These are phyloP conservation scores for Ahaetulla prasina DNA, from an alignment of 2,113 vertebrate genomes.

Conservation along the genomic window DNA sequence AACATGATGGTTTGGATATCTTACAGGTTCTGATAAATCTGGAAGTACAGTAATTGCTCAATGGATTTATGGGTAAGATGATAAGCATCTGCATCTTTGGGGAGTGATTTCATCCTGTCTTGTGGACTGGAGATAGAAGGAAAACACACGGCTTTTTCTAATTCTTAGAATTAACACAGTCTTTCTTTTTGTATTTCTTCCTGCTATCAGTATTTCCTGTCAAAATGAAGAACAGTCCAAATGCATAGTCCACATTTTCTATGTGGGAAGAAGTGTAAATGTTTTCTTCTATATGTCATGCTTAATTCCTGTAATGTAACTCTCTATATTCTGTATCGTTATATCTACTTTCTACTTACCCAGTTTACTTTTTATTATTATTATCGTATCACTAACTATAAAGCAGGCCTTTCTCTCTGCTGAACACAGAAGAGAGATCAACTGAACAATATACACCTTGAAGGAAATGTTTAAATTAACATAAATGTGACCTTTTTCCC, in stretches of 20 bases:
- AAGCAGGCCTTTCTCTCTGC: neutral
- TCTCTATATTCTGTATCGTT: neutral
- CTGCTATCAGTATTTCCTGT: neutral
- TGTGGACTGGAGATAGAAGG: neutral
- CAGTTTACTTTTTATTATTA: neutral
- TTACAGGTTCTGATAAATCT: neutral
- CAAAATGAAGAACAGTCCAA: neutral
- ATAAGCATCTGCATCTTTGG: neutral
- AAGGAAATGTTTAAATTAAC: neutral
- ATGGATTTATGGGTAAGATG: neutral
- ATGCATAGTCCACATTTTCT: neutral
- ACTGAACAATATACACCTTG: neutral
- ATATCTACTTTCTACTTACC: neutral
- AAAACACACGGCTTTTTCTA: neutral
- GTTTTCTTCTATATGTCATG: neutral
- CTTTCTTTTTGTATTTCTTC: neutral
- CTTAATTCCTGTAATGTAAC: neutral
- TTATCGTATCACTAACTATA: neutral
- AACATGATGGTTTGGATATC: neutral
- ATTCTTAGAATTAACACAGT: neutral
- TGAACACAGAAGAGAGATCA: neutral
- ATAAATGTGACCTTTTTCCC: neutral
- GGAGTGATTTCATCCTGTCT: neutral
- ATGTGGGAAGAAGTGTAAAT: neutral
- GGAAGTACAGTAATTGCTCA: neutral